Conservation (phyloP, 92 coral and sea anemone species). For the Ricordea florida region DNA sequence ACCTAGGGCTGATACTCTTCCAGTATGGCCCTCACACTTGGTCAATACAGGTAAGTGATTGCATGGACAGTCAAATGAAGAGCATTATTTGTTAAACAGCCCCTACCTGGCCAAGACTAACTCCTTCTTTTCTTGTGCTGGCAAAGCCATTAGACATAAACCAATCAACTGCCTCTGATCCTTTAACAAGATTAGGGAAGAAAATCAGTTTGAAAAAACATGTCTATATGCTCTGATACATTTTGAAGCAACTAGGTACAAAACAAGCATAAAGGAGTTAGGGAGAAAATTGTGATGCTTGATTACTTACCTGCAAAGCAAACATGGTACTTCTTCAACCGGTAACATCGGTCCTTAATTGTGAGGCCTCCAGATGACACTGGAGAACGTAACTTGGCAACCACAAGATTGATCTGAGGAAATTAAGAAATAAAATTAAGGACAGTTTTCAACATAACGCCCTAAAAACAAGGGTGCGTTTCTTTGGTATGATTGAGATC, state of each 20-base stretch:
- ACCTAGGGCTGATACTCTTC: too few relatives aligned
- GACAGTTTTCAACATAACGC: too few relatives aligned
- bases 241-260: too few relatives aligned
- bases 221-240: too few relatives aligned
- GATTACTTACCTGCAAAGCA: slow-evolving; percentile 91
- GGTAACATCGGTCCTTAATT: slow-evolving; percentile 83
- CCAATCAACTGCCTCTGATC: slow-evolving; percentile 93
- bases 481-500: too few relatives aligned
- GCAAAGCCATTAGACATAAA: slow-evolving; percentile 77
- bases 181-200: slow-evolving; percentile 15
- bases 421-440: neutral
- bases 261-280: neutral
- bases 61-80: neutral
- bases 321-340: slow-evolving; percentile 57
- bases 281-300: too few relatives aligned
- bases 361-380: slow-evolving; percentile 42
- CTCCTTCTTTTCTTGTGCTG: slow-evolving; percentile 68
- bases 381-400: slow-evolving; percentile 1
- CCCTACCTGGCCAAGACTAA: slow-evolving; percentile 77
- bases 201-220: too few relatives aligned
- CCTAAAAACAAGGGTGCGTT: too few relatives aligned
- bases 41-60: too few relatives aligned
- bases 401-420: slow-evolving; percentile 1
- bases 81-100: neutral
- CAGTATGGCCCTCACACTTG: too few relatives aligned